Base-by-base conservation (phyloP, 2,888 invertebrate species). In the Drymonia ruficornis region DNA sequence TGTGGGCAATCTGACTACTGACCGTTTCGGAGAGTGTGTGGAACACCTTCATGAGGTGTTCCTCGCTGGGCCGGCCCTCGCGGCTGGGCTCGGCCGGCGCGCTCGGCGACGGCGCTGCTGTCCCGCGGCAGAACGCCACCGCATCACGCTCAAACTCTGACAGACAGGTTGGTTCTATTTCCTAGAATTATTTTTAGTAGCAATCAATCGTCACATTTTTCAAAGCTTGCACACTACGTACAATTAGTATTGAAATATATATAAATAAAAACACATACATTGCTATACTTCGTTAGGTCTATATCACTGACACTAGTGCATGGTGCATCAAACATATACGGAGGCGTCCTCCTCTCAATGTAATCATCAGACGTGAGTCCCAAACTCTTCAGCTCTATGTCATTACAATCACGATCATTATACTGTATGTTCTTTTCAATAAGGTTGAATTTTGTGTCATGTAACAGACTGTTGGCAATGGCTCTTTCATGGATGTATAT, bases 141-240 rank as follows among this genome's bases (percentile, higher is more conserved):
- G 92, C 92, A 67, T 86, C 76, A 18, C 85, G 79, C 60, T 93
- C 92, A 68, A 87, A 91, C 2, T 88, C 86, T 0, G 92, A 93
- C 36, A 93, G 73, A 61, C 89, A 91, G 11, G 85, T 87, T n/a
- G 89, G 89, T 68, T 87, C 86, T 62, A 91, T 71, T 15, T 84
- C 81, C 91, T 92, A 56, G 8, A 75, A 74, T 42, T 31, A n/a
- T n/a, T n/a, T n/a, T n/a, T n/a, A n/a, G n/a, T n/a, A n/a, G n/a
- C n/a, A n/a, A n/a, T n/a, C n/a, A n/a, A n/a, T n/a, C n/a, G n/a
- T n/a, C n/a, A n/a, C n/a, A n/a, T n/a, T n/a, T n/a, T n/a, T n/a
- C n/a, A n/a, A n/a, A n/a, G n/a, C n/a, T n/a, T n/a, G n/a, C n/a
- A n/a, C n/a, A n/a, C n/a, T n/a, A n/a, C n/a, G n/a, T n/a, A n/a